phyloP scores from a whole-genome alignment of 2,113 vertebrate species.

The Motacilla alba region DNA sequence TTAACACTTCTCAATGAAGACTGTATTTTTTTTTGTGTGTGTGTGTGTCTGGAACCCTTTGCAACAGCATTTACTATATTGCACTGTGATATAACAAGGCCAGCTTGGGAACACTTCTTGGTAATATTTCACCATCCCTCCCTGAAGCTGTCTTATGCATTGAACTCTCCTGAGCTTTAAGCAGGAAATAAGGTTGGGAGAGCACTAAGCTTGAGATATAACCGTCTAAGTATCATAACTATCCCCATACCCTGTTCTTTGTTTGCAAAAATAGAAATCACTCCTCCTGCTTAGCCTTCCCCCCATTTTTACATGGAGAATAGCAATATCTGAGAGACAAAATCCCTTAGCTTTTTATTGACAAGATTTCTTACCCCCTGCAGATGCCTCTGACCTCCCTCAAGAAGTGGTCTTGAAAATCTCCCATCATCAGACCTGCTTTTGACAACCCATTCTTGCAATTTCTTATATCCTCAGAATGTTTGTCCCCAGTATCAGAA shows the following conservation, averaged over 20 bases:
- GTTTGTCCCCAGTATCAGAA: not conserved
- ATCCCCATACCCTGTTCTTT: not conserved
- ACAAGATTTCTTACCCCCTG: not conserved
- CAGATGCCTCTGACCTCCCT: not conserved
- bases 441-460: not conserved
- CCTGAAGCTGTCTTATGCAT: not conserved
- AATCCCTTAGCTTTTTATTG: not conserved
- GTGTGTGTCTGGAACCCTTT: not conserved
- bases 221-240: not conserved
- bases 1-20: not conserved
- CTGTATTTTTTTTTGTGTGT: not conserved
- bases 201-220: constrained; percentile 22
- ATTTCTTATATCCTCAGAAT: not conserved
- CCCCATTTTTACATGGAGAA: not conserved
- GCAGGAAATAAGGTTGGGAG: constrained; percentile 13
- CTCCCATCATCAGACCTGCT: not conserved
- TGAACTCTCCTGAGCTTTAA: not conserved
- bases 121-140: not conserved
- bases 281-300: not conserved
- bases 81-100: not conserved
- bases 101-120: not conserved
- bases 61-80: not conserved
- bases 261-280: not conserved
- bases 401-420: not conserved
- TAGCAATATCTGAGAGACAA: not conserved